Conservation (phyloP, 2,113 vertebrate genomes). For the Eidolon helvum region DNA sequence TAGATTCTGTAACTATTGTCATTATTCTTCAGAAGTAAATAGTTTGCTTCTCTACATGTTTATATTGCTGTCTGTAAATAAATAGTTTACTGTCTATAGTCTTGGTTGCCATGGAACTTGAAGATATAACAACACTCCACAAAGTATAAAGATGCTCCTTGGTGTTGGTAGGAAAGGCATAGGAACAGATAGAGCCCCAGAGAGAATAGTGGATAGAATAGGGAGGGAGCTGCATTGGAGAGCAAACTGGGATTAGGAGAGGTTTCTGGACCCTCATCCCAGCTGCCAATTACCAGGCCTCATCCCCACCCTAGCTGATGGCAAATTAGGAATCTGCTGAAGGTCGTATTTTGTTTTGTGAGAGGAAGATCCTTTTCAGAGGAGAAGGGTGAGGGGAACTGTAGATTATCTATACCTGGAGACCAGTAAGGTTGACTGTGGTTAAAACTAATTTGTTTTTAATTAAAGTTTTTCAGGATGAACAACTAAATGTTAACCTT, state of each 20-base stretch:
- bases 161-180: neutral
- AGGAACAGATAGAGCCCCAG: neutral
- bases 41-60: neutral
- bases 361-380: conserved; percentile 15
- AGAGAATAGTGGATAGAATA: neutral
- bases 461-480: neutral
- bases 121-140: neutral
- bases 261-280: neutral
- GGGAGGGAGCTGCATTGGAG: neutral
- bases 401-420: neutral
- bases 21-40: conserved; percentile 5
- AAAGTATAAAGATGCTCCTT: neutral
- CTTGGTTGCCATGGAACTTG: neutral
- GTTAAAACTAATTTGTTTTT: neutral
- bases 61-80: neutral
- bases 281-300: neutral
- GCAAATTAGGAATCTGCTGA: neutral
- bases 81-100: neutral
- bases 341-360: neutral
- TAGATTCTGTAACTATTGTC: neutral
- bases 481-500: neutral
- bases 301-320: neutral
- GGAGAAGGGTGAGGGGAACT: neutral
- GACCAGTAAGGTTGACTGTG: neutral
- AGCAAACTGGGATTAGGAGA: neutral